Base-by-base conservation (phyloP, 2,888 invertebrate species). In the Sympetrum striolatum region DNA sequence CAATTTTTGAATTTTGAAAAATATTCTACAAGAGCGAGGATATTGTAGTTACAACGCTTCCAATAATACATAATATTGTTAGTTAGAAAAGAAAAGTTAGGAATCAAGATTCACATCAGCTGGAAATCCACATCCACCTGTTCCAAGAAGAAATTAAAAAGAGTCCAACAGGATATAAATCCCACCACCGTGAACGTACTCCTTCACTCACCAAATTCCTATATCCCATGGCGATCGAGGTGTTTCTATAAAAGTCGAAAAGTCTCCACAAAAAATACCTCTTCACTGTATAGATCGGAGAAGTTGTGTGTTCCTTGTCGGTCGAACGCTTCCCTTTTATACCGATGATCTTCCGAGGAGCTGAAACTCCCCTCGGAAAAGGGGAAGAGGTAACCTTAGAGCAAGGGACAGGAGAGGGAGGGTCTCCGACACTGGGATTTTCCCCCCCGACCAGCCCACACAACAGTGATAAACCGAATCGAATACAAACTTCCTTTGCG, bases 401-500 rank as follows among this genome's bases (percentile, higher is more conserved):
- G 81, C 10, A 12, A 48, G 48, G 81, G 81, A 53, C n/a, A 31
- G 60, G 35, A 22, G 37, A 64, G 37, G 60, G 25, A 53, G 18
- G 82, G 53, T 31, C 53, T 80, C 80, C 39, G 37, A 80, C 25
- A 58, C 86, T 60, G 25, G 86, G 86, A n/a, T 86, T 86, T 60
- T 53, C 58, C 86, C 60, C 82, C 22, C 22, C 18, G 22, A n/a
- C 48, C 82, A 39, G 22, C 86, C 58, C 86, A 31, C 86, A 35
- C 60, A n/a, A 37, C 31, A n/a, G 35, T 37, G 86, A 86, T 86
- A 86, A 86, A 86, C 60, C 86, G 86, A 86, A 86, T 86, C 86
- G 86, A 86, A 86, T 60, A 86, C 86, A 86, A 86, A 86, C 86
- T 86, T 86, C 86, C 86, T 86, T 60, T n/a, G 60, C 53, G 82